Conservation (phyloP, 2,797 vertebrate genomes). For the Megaceryle alcyon region DNA sequence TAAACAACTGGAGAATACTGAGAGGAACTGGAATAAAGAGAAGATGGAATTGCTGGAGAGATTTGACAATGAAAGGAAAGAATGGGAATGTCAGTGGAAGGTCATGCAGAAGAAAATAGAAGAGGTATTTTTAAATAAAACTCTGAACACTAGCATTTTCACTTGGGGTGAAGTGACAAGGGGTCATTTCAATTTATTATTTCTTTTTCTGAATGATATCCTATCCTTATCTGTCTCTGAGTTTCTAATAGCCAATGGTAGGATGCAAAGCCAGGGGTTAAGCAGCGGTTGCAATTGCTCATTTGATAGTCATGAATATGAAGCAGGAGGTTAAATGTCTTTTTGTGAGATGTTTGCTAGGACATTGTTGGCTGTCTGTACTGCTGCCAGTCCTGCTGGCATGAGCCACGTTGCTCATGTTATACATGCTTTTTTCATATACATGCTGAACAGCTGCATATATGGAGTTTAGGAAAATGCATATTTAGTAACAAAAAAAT, state of each 20-base stretch:
- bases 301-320: background rate
- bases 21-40: constrained; percentile 90
- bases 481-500: background rate
- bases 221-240: background rate
- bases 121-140: constrained; percentile 82
- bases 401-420: background rate
- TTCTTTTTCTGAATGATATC: background rate
- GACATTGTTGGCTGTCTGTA: background rate
- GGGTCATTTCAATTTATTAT: accelerated
- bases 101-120: constrained; percentile 97
- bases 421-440: background rate
- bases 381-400: background rate
- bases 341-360: background rate
- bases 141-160: background rate
- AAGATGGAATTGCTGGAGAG: constrained; percentile 92
- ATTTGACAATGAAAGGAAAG: constrained; percentile 93
- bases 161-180: background rate
- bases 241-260: background rate
- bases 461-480: background rate
- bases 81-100: constrained; percentile 96
- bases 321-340: background rate
- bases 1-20: constrained; percentile 86
- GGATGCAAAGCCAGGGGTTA: background rate
- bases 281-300: background rate
- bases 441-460: background rate